Evolutionary conservation across 1,140 invertebrate species (phyloP), one percentile per base, ranked within the genome.

Genomic region (Acromyrmex echinatior): DNA sequence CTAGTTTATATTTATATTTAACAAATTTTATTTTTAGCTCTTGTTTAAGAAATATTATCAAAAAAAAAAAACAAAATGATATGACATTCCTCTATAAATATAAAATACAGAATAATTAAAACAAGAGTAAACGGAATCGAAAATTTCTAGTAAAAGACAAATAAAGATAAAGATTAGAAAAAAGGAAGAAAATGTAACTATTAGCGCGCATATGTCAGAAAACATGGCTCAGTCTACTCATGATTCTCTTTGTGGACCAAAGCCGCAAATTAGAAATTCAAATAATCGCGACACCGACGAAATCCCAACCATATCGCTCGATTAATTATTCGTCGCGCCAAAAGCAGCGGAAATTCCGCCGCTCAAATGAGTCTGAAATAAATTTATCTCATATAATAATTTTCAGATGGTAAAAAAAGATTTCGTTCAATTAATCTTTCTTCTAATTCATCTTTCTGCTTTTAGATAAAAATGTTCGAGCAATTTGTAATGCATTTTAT

Each of bases 321-420:
- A 90, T 89, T 90, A 90, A 90, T 89, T 90, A 88, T 88, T 90
- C 49, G 74, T 90, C 49, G 74, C 49, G 53, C 35, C 28, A 16
- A 85, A 86, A 89, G 78, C 56, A 16, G 53, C 66, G 10, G 9
- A 31, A 78, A 25, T 81, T 31, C 14, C 18, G 9, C 14, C 21
- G 14, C 9, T 16, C 66, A 28, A n/a, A 53, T 21, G 7, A 62
- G 9, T 56, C 16, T 49, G 58, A 12, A 77, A 76, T 58, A 18
- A 76, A 76, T 76, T 62, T 16, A 6, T 76, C 28, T 53, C 5
- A 14, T 62, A 77, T 39, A 45, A 45, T 14, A 78, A 78, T 16
- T 78, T 49, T 63, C 21, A 25, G 18, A 1, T 1, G n/a, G 1
- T 28, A 51, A 63, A 78, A 78, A 65, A 63, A n/a, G 35, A 7